Conservation (phyloP, 2,797 vertebrate species). For the Coranthus polyacanthus region DNA sequence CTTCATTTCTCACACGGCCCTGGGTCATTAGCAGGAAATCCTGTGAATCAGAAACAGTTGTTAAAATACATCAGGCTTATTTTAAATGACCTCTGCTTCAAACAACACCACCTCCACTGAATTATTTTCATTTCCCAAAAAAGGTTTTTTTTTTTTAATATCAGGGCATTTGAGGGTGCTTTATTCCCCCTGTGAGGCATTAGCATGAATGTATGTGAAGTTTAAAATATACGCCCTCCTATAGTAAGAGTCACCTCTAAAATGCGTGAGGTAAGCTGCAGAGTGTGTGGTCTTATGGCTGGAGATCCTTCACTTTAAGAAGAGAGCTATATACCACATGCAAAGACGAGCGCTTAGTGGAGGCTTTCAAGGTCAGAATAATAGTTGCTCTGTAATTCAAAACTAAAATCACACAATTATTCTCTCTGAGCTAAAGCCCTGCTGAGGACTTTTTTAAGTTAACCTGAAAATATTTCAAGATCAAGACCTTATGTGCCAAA, state of each 20-base stretch:
- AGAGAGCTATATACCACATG: constrained; percentile 35
- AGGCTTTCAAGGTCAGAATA: constrained; percentile 65
- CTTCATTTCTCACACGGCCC: constrained; percentile 35
- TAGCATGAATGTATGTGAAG: constrained; percentile 14
- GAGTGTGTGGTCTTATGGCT: constrained; percentile 64
- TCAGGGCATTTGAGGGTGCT: constrained; percentile 23
- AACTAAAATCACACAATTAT: constrained; percentile 67
- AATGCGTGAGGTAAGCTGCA: constrained; percentile 46
- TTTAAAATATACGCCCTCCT: no score
- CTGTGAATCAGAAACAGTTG: constrained; percentile 73
- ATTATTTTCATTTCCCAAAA: constrained; percentile 38
- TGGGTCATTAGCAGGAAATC: constrained; percentile 33
- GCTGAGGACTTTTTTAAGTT: constrained; percentile 50
- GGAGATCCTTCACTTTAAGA: constrained; percentile 34
- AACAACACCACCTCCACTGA: constrained; percentile 34
- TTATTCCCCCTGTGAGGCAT: constrained; percentile 21
- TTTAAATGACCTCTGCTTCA: not conserved
- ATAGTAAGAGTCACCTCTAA: constrained; percentile 28
- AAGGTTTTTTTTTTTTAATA: constrained; percentile 47
- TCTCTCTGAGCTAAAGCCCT: constrained; percentile 39
- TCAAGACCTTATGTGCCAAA: constrained; percentile 39
- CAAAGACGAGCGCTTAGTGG: constrained; percentile 36
- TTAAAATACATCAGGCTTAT: constrained; percentile 42
- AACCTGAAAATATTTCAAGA: constrained; percentile 59
- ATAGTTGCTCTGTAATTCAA: constrained; percentile 72